Base-by-base conservation (phyloP, 2,113 vertebrate species). In the Camelus bactrianus region DNA sequence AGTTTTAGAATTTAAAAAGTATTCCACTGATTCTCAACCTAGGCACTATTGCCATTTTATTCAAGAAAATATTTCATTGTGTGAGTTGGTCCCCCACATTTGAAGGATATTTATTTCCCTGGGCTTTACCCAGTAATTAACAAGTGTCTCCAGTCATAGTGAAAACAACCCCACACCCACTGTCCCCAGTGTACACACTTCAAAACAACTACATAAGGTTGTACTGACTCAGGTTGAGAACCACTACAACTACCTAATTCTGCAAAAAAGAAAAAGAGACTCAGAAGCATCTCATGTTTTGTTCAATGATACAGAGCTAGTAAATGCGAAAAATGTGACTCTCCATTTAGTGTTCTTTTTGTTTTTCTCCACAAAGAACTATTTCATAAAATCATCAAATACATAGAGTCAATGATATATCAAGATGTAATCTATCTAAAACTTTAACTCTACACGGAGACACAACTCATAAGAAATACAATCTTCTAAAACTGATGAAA, bases 391-490 rank as follows among this genome's bases (percentile, higher is more conserved):
- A 62, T 35, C 35, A 70, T 52, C 56, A 77, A 56, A 70, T 26
- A 90, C 5, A 76, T 14, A 85, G 20, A 79, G 26, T 38, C 46
- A 15, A 56, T 48, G 28, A 79, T 38, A 76, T 72, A 48, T 79
- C 60, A 52, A 65, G 30, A 91, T 86, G 16, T 22, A 92, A 70
- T 77, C 28, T 42, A 28, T n/a, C n/a, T 24, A 90, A 94, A 35
- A 67, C n/a, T 81, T 52, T 91, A 90, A 16, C 48, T 89, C 69
- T 93, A 62, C 32, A n/a, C 26, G 96, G 56, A 87, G 9, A 94
- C 17, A 58, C 56, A 94, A 62, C 0, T 58, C 28, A 72, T 32
- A 81, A 88, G 19, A 94, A 86, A 79, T 8, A 64, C 13, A 76
- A 69, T 73, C 32, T 80, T 79, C 46, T 48, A 77, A 80, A 92